Evolutionary conservation across 2,888 invertebrate genomes (phyloP).

Genomic region (Watsonalla binaria): DNA sequence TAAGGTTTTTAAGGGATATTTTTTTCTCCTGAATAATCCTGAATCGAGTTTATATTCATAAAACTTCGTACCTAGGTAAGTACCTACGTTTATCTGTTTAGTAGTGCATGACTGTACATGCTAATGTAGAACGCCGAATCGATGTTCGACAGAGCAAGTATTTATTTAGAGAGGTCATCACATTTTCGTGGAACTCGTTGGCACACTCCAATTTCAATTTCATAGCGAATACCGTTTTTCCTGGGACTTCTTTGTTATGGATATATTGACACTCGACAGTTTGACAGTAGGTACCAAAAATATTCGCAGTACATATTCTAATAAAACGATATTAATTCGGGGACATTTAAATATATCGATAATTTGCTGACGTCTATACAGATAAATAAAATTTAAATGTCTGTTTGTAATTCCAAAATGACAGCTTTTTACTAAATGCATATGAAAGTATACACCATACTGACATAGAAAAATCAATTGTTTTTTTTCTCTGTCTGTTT

Average conservation of each 20-base stretch:
- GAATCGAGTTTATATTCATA: no score
- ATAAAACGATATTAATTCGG: slow-evolving; percentile 23
- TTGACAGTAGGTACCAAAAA: slow-evolving; percentile 14
- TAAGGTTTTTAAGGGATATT: no score
- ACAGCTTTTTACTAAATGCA: no score
- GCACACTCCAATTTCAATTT: slow-evolving; percentile 53
- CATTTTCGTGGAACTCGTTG: slow-evolving; percentile 39
- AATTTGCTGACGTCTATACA: no score
- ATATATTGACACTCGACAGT: slow-evolving; percentile 20
- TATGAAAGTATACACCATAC: no score
- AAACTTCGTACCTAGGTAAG: no score
- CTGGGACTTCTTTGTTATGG: slow-evolving; percentile 46
- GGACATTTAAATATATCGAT: background rate
- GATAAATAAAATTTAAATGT: no score
- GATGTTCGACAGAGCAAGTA: slow-evolving; percentile 11
- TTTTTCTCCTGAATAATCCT: no score
- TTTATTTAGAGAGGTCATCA: slow-evolving; percentile 38
- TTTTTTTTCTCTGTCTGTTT: no score
- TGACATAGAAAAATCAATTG: no score
- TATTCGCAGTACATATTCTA: slow-evolving; percentile 43
- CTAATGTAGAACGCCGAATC: slow-evolving; percentile 14
- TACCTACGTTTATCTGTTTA: no score
- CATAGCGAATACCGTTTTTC: slow-evolving; percentile 51
- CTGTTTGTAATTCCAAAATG: no score
- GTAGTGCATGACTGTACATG: background rate